phyloP scores from a whole-genome alignment of 2,113 vertebrate species.

The Acanthisitta chloris region DNA sequence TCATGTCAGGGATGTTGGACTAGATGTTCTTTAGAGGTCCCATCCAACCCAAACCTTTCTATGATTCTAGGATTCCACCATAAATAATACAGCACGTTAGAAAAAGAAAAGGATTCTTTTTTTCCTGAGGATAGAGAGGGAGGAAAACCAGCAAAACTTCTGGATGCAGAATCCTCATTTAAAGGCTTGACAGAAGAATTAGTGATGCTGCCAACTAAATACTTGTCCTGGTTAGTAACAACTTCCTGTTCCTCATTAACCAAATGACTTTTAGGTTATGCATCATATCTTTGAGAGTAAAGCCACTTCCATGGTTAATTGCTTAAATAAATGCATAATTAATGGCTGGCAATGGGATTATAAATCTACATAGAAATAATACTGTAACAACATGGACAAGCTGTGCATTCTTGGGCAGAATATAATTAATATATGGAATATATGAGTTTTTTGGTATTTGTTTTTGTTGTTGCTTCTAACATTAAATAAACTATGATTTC shows the following conservation, averaged over 20 bases:
- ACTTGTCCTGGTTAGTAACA: slow-evolving; percentile 39
- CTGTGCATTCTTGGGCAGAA: not conserved
- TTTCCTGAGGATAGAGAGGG: not conserved
- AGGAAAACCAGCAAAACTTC: not conserved
- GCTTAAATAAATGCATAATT: slow-evolving; percentile 69
- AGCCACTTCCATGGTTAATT: slow-evolving; percentile 68
- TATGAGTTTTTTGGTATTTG: not conserved
- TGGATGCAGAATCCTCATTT: not conserved
- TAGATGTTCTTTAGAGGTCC: not conserved
- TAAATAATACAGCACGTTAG: not conserved
- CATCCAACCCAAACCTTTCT: not conserved
- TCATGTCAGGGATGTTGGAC: not conserved
- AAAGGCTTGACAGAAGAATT: slow-evolving; percentile 46
- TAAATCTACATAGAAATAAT: slow-evolving; percentile 19
- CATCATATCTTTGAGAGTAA: slow-evolving; percentile 57
- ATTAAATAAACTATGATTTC: not conserved
- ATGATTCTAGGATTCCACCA: not conserved
- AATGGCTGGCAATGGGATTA: slow-evolving; percentile 12
- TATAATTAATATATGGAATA: not conserved
- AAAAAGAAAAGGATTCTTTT: not conserved
- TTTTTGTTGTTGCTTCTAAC: not conserved
- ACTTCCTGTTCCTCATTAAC: slow-evolving; percentile 67
- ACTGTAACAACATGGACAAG: not conserved
- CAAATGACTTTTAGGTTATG: slow-evolving; percentile 62
- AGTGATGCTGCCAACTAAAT: slow-evolving; percentile 31